Evolutionary conservation across 2,113 vertebrate species (phyloP).

Genomic region (Hyaena hyaena): DNA sequence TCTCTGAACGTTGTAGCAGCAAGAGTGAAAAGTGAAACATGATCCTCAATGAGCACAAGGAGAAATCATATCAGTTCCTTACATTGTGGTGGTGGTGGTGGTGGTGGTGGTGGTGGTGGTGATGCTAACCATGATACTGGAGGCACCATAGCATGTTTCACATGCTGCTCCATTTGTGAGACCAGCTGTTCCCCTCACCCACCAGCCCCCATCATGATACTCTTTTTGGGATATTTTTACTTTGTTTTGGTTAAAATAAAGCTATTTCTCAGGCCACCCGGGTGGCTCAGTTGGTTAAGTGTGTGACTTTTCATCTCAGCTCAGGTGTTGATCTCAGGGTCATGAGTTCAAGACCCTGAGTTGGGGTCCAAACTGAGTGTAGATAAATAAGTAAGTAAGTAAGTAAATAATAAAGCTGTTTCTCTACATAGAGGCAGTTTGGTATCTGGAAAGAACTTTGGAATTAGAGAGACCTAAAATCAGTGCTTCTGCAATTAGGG

Average conservation of each 20-base stretch:
- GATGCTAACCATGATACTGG: background rate
- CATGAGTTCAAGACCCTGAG: too few species aligned
- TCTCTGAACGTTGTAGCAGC: slow-evolving; percentile 38
- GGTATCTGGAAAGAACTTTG: background rate
- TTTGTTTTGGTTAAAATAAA: background rate
- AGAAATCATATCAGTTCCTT: background rate
- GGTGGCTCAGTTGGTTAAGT: too few species aligned
- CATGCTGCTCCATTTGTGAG: background rate
- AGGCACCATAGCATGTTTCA: background rate
- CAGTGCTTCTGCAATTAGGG: background rate
- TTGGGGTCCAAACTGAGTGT: too few species aligned
- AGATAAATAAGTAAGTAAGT: too few species aligned
- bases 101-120: background rate
- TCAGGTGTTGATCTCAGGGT: too few species aligned
- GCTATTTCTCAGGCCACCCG: background rate
- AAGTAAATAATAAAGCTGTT: background rate
- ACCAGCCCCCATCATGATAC: background rate
- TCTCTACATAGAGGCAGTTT: background rate
- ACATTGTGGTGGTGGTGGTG: background rate
- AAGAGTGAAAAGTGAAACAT: slow-evolving; percentile 12
- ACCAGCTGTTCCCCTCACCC: background rate
- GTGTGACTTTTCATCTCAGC: too few species aligned
- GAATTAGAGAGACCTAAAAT: background rate
- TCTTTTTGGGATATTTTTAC: slow-evolving; percentile 21
- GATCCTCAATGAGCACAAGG: background rate